A percentile compares a stretch with the other conserved stretches of the same genome.
Evolutionary conservation across 2,797 vertebrate species (phyloP).

Genomic region (Coranthus polyacanthus): DNA sequence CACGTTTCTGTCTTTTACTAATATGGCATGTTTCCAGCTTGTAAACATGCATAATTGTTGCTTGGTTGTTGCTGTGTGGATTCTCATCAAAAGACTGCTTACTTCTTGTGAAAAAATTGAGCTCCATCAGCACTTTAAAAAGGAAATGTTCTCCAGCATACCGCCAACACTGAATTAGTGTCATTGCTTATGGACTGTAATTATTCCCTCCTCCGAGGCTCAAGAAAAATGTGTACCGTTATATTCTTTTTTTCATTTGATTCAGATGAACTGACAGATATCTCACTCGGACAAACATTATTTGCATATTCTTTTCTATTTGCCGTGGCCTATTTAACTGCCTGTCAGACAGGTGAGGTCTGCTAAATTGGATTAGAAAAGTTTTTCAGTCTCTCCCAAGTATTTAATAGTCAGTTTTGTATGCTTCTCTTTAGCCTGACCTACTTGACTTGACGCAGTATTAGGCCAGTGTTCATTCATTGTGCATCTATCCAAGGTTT

Average conservation of each 20-base stretch:
- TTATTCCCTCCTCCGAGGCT: conserved; percentile 1
- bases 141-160: conserved; percentile 31
- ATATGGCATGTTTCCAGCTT: conserved; percentile 47
- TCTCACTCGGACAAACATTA: neutral
- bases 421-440: neutral
- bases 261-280: conserved; percentile 2
- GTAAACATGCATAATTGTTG: conserved; percentile 44
- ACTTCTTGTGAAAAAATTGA: conserved; percentile 16
- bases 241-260: neutral
- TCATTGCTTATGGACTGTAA: conserved; percentile 14
- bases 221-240: neutral
- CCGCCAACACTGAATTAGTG: conserved; percentile 28
- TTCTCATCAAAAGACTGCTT: conserved; percentile 53
- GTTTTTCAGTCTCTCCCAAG: conserved; percentile 11
- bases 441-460: neutral
- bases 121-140: conserved; percentile 42
- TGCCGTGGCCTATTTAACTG: neutral
- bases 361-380: neutral
- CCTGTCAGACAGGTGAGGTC: neutral
- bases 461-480: no score
- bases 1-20: conserved; percentile 33
- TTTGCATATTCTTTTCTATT: neutral
- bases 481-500: no score
- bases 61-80: conserved; percentile 10
- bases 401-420: accelerated